Base-by-base conservation (phyloP, 1,140 invertebrate species). In the Drosophila cardini region DNA sequence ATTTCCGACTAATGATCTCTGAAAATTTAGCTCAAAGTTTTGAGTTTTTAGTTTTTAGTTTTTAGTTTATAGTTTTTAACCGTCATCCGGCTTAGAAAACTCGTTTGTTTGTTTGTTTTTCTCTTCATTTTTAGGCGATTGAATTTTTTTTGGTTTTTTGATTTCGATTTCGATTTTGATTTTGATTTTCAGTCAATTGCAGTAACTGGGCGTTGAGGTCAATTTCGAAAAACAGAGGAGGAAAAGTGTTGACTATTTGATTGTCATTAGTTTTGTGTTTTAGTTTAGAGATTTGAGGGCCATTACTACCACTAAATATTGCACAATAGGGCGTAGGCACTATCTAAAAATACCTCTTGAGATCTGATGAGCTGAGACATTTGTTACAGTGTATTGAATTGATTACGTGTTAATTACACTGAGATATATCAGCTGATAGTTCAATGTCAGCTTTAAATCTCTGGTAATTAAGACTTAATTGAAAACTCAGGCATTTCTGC, bases 1-100 rank as follows among this genome's bases (percentile, higher is more conserved):
- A 57, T 69, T 68, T 64, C n/a, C 50, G 80, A 46, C 83, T 86
- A 87, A 86, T 86, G 79, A 86, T 82, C 67, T 61, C 18, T 56
- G 15, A 4, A 40, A 38, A 21, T 64, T 26, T 7, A 38, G 21
- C 34, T 21, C n/a, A 7, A 55, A 40, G 4, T 38, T 18, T 26
- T 26, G 21, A 21, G 40, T 32, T 21, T 46, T 26, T 26, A 55
- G 30, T 4, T 26, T 1, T 26, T 18, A 21, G 40, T 32, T 21
- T 46, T 26, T 26, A 55, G 30, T 4, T 26, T 1, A 4, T 18
- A 21, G 40, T 32, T 21, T 46, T 26, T 26, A 55, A 16, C 56
- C 67, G 67, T 70, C 58, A 70, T 74, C 63, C 55, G 67, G 67
- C 65, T 63, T 70, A 48, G 34, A 65, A 68, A 53, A 26, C 21